Conservation (phyloP, 2,888 invertebrate species). For the Tenthredo scrophulariae region DNA sequence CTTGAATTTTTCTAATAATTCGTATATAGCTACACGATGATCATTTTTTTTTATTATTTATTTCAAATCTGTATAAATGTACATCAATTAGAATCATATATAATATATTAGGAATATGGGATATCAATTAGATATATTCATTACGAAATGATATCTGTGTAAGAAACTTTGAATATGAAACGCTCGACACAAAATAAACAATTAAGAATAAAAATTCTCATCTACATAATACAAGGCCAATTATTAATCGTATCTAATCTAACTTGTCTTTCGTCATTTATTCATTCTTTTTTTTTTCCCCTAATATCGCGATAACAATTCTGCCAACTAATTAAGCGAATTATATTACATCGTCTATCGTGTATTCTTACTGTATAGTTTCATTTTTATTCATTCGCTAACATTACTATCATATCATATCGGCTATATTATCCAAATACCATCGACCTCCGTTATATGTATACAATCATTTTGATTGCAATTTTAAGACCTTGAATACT, state of each 20-base stretch:
- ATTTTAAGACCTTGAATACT: neutral
- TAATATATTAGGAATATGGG: too few species aligned
- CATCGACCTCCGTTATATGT: neutral
- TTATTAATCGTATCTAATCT: neutral
- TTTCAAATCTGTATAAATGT: too few species aligned
- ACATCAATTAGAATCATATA: too few species aligned
- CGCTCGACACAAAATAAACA: neutral
- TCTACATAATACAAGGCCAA: slow-evolving; percentile 13
- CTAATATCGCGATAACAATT: neutral
- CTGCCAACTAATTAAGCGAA: neutral
- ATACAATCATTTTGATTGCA: neutral
- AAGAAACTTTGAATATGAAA: neutral
- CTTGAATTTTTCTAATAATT: too few species aligned
- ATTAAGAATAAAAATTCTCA: neutral
- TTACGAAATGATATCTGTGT: neutral
- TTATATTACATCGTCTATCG: neutral
- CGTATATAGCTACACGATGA: too few species aligned
- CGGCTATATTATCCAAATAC: neutral
- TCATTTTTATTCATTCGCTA: neutral
- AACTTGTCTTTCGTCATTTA: neutral
- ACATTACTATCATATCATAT: neutral
- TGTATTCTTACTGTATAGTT: neutral
- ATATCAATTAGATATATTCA: too few species aligned
- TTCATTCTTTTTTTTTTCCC: neutral
- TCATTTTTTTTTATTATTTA: too few species aligned